phyloP scores from a whole-genome alignment of 2,888 invertebrate species.

The Scelioninae gen. 2 region DNA sequence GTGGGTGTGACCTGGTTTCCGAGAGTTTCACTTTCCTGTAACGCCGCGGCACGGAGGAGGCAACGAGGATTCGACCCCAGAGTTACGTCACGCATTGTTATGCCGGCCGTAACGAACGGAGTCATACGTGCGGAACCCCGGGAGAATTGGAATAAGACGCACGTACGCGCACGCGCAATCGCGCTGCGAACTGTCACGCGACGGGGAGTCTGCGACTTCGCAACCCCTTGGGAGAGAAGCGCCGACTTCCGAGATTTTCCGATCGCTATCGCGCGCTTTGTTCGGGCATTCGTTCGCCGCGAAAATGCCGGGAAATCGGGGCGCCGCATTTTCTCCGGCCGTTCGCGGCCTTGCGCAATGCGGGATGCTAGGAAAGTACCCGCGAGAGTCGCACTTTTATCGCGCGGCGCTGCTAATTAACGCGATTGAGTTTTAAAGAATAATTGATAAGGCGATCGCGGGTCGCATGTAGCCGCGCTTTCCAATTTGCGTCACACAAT shows the following conservation, averaged over 20 bases:
- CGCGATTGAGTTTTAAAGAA: no score
- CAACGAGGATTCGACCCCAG: slow-evolving; percentile 73
- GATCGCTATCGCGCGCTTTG: slow-evolving; percentile 54
- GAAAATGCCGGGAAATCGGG: no score
- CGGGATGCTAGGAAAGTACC: no score
- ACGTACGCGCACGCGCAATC: slow-evolving; percentile 33
- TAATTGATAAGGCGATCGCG: no score
- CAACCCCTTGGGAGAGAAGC: slow-evolving; percentile 47
- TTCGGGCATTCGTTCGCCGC: slow-evolving; percentile 43
- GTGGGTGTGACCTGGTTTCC: slow-evolving; percentile 76
- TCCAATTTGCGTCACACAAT: no score
- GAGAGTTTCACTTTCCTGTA: slow-evolving; percentile 76
- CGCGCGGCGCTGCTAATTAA: no score
- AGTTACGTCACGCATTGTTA: slow-evolving; percentile 72
- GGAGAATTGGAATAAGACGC: slow-evolving; percentile 65
- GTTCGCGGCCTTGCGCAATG: no score
- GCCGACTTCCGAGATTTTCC: slow-evolving; percentile 57
- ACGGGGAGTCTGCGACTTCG: slow-evolving; percentile 50
- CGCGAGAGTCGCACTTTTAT: no score
- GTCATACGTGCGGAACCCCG: slow-evolving; percentile 69
- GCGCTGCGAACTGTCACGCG: slow-evolving; percentile 55
- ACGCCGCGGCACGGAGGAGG: slow-evolving; percentile 70
- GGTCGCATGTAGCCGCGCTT: no score
- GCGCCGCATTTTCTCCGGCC: no score
- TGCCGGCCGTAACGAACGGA: slow-evolving; percentile 70